phyloP scores from a whole-genome alignment of 2,888 invertebrate genomes.

The Anarsia innoxiella region DNA sequence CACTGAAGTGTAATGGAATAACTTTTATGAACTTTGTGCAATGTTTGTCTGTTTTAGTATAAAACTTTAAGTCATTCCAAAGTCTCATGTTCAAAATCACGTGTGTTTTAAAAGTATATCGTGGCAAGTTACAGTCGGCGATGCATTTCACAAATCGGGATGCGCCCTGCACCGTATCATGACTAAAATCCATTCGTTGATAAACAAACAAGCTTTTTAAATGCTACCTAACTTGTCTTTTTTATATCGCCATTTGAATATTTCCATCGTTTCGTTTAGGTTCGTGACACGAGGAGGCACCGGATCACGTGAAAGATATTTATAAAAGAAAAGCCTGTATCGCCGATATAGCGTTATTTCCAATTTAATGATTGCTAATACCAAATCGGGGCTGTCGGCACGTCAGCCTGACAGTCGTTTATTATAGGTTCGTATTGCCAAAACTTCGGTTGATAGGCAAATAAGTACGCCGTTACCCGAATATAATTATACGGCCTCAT shows the following conservation, averaged over 20 bases:
- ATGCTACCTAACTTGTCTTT: constrained; percentile 75
- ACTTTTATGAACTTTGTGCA: constrained; percentile 7
- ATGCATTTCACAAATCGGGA: constrained; percentile 41
- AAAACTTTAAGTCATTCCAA: not conserved
- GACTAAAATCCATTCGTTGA: constrained; percentile 70
- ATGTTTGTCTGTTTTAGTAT: constrained; percentile 1
- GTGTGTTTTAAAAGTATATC: constrained; percentile 1
- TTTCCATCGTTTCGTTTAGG: constrained; percentile 66
- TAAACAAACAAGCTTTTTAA: constrained; percentile 74
- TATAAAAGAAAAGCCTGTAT: constrained; percentile 73
- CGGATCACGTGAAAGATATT: constrained; percentile 73
- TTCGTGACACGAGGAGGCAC: constrained; percentile 73
- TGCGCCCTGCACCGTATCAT: constrained; percentile 47
- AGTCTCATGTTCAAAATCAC: not conserved
- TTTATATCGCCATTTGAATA: constrained; percentile 75
- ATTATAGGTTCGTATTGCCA: constrained; percentile 42
- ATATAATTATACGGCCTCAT: constrained; percentile 10
- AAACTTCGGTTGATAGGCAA: constrained; percentile 30
- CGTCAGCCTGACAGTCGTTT: constrained; percentile 53
- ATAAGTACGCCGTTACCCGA: constrained; percentile 11
- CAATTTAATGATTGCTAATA: constrained; percentile 75
- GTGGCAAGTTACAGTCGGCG: constrained; percentile 15
- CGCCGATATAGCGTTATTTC: constrained; percentile 71
- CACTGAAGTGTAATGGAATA: constrained; percentile 4
- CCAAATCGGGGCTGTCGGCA: constrained; percentile 60